phyloP scores from a whole-genome alignment of 2,888 invertebrate genomes.

The Xanthia togata region DNA sequence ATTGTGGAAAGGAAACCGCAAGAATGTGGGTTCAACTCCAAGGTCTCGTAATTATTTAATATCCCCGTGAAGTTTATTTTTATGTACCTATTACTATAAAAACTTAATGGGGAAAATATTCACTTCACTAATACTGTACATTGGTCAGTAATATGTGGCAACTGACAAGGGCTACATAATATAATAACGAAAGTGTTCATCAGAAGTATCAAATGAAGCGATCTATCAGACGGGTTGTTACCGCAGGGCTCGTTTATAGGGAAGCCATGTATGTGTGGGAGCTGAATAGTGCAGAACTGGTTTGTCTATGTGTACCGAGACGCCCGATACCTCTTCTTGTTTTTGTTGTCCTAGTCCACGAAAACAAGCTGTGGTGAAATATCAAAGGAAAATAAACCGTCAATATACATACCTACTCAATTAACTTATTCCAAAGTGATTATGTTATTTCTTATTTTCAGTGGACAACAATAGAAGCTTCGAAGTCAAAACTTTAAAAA shows the following conservation, averaged over 20 bases:
- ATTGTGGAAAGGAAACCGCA: slow-evolving; percentile 72
- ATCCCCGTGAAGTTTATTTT: slow-evolving; percentile 48
- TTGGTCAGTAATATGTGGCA: slow-evolving; percentile 66
- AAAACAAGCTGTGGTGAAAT: slow-evolving; percentile 49
- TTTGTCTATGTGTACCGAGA: slow-evolving; percentile 80
- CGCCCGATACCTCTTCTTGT: slow-evolving; percentile 71
- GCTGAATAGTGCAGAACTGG: slow-evolving; percentile 81
- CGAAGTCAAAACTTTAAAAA: slow-evolving; percentile 33
- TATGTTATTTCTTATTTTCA: slow-evolving; percentile 8
- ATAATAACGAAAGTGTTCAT: slow-evolving; percentile 76
- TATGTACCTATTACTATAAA: slow-evolving; percentile 39
- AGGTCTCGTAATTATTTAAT: slow-evolving; percentile 60
- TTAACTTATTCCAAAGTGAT: slow-evolving; percentile 26
- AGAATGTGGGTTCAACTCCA: slow-evolving; percentile 63
- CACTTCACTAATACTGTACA: slow-evolving; percentile 33
- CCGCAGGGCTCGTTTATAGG: slow-evolving; percentile 80
- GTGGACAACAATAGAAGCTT: slow-evolving; percentile 33
- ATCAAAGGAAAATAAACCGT: slow-evolving; percentile 25
- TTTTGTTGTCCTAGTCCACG: slow-evolving; percentile 74
- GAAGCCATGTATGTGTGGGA: slow-evolving; percentile 89
- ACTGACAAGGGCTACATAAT: slow-evolving; percentile 72
- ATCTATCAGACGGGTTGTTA: slow-evolving; percentile 83
- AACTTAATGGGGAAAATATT: slow-evolving; percentile 32
- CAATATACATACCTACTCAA: slow-evolving; percentile 4
- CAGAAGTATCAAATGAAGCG: slow-evolving; percentile 86